Percentiles rank a stretch among this genome's conserved stretches.
These are phyloP conservation scores for Sarcophaga subvicina DNA, from an alignment of 2,888 invertebrate genomes.

Conservation along the genomic window DNA sequence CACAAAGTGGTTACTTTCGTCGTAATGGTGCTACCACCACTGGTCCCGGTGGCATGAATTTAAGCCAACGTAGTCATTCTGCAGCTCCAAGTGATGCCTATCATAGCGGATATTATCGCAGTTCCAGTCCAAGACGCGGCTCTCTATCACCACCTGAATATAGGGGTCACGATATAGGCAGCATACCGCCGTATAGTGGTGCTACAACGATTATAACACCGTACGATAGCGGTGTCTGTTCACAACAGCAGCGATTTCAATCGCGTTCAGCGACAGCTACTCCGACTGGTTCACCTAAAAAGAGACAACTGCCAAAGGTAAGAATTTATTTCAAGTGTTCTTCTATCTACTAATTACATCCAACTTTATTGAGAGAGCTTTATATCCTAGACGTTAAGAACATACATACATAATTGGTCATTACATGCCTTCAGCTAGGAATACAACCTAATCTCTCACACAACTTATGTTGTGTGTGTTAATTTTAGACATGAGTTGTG, in stretches of 20 bases:
- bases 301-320: constrained; percentile 97
- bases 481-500: too few species aligned
- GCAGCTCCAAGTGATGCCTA: constrained; percentile 87
- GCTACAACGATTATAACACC: constrained; percentile 58
- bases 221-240: constrained; percentile 59
- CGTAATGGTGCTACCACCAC: constrained; percentile 80
- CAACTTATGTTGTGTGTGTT: too few species aligned
- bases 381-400: too few species aligned
- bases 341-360: too few species aligned
- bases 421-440: too few species aligned
- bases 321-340: not conserved
- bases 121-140: constrained; percentile 89
- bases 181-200: constrained; percentile 64
- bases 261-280: constrained; percentile 95
- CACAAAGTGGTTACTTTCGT: constrained; percentile 79
- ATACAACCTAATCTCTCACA: too few species aligned
- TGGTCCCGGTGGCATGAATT: constrained; percentile 81
- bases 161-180: constrained; percentile 72
- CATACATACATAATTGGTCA: too few species aligned
- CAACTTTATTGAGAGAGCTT: too few species aligned
- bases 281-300: constrained; percentile 97
- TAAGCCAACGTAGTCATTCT: constrained; percentile 90
- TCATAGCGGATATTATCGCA: constrained; percentile 82
- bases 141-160: constrained; percentile 82
- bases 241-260: constrained; percentile 85